A percentile compares a stretch with the other conserved stretches of the same genome.
These are phyloP conservation scores for Drosophila bunnanda DNA, from an alignment of 2,888 invertebrate species.

Conservation along the genomic window DNA sequence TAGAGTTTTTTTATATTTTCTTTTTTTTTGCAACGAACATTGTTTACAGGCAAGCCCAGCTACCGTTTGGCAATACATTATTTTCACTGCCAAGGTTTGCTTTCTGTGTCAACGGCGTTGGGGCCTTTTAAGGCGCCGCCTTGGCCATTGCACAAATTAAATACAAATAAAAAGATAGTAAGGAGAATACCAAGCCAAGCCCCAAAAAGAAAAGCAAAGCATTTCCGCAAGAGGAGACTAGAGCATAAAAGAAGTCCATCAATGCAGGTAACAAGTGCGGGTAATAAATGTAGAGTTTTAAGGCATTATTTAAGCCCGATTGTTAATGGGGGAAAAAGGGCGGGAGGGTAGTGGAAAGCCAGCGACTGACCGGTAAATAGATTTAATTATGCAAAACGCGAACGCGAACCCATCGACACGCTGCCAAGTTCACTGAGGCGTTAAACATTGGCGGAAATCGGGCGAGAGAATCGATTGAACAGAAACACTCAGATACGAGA, in stretches of 20 bases:
- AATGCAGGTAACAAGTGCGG: conserved; percentile 42
- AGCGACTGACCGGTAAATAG: conserved; percentile 57
- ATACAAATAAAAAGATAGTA: background rate
- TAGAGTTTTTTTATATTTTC: background rate
- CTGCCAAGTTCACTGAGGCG: conserved; percentile 59
- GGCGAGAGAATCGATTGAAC: conserved; percentile 53
- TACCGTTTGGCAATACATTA: conserved; percentile 39
- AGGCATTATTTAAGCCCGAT: conserved; percentile 43
- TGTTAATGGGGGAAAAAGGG: conserved; percentile 11
- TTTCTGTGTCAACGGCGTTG: conserved; percentile 38
- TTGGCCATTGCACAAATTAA: conserved; percentile 2
- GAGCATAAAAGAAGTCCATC: conserved; percentile 40
- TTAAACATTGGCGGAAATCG: conserved; percentile 72
- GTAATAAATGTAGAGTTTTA: conserved; percentile 35
- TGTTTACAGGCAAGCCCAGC: conserved; percentile 36
- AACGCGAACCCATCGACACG: conserved; percentile 49
- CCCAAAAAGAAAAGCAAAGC: conserved; percentile 20
- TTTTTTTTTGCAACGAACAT: conserved; percentile 15
- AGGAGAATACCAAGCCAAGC: background rate
- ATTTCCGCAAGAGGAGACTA: conserved; percentile 28
- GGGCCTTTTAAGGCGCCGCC: conserved; percentile 48
- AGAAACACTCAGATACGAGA: conserved; percentile 4
- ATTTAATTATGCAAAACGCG: conserved; percentile 72
- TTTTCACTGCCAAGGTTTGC: conserved; percentile 66
- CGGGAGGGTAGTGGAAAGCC: background rate